Evolutionary conservation across 2,113 vertebrate genomes (phyloP).

Genomic region (Zingel zingel): DNA sequence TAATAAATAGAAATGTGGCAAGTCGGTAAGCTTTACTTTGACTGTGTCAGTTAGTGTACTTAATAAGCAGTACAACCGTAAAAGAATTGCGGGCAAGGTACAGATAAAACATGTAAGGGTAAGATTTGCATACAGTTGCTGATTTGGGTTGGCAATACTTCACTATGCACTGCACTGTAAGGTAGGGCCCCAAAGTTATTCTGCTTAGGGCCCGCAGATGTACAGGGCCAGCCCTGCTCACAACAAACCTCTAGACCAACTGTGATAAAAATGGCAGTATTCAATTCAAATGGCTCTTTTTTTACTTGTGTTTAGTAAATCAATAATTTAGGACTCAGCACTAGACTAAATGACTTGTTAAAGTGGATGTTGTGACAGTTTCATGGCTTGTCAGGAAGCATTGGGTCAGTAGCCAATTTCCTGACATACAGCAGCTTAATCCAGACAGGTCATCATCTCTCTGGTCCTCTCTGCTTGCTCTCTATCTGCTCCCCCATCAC

Average conservation of each 20-base stretch:
- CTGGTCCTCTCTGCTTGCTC: conserved; percentile 33
- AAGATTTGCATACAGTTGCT: no score
- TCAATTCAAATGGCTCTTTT: neutral
- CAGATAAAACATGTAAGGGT: no score
- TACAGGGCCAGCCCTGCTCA: neutral
- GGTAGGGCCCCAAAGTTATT: no score
- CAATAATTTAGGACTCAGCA: neutral
- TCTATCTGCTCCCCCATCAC: conserved; percentile 57
- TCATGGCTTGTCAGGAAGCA: conserved; percentile 39
- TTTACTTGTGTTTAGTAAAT: neutral
- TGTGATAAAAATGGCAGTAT: neutral
- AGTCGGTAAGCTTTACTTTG: no score
- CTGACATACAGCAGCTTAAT: conserved; percentile 61
- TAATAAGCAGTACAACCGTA: no score
- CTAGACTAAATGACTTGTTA: conserved; percentile 19
- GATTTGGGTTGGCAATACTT: no score
- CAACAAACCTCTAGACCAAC: neutral
- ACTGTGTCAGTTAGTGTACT: no score
- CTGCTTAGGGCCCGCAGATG: no score
- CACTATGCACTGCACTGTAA: no score
- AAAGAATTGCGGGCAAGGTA: no score
- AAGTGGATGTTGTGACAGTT: conserved; percentile 27
- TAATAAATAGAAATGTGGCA: no score
- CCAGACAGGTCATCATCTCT: conserved; percentile 51
- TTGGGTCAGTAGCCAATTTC: conserved; percentile 66